A percentile compares a stretch with the other conserved stretches of the same genome.
Evolutionary conservation across 2,888 invertebrate genomes (phyloP).

Genomic region (Ametastegia equiseti): DNA sequence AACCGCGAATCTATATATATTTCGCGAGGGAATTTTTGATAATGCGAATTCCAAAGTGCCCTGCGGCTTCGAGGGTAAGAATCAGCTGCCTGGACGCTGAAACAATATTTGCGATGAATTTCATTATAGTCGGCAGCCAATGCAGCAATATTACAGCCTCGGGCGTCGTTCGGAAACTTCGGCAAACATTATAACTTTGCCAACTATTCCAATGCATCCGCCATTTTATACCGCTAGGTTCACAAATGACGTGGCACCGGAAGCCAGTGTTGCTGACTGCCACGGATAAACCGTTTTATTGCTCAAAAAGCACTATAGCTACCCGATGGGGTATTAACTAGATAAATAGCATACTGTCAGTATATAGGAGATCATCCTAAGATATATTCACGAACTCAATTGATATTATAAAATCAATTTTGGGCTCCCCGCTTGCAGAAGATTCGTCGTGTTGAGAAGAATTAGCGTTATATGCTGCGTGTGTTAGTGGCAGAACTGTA

Average conservation of each 20-base stretch:
- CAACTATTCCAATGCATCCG: conserved; percentile 46
- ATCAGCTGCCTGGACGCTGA: conserved; percentile 48
- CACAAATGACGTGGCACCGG: conserved; percentile 22
- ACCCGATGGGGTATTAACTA: too few relatives aligned
- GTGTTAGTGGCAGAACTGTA: not conserved
- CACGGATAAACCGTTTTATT: conserved; percentile 14
- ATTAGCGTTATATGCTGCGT: not conserved
- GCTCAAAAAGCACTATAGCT: not conserved
- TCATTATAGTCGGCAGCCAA: conserved; percentile 48
- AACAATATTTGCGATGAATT: conserved; percentile 51
- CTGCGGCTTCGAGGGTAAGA: conserved; percentile 46
- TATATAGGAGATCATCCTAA: not conserved
- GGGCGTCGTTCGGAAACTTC: conserved; percentile 47
- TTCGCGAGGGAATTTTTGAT: conserved; percentile 43
- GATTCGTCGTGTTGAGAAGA: not conserved
- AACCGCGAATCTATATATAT: conserved; percentile 1
- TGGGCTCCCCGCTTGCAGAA: not conserved
- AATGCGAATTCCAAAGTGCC: conserved; percentile 46
- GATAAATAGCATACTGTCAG: too few relatives aligned
- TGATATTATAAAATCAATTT: too few relatives aligned
- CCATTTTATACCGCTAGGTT: conserved; percentile 38
- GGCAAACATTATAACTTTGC: conserved; percentile 48
- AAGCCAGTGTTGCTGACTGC: not conserved
- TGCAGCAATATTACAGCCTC: conserved; percentile 47
- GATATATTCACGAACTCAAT: too few relatives aligned